Percentiles rank a stretch among this genome's conserved stretches.
Conservation (phyloP, 2,888 invertebrate species). For the Heliconius ethilla region DNA sequence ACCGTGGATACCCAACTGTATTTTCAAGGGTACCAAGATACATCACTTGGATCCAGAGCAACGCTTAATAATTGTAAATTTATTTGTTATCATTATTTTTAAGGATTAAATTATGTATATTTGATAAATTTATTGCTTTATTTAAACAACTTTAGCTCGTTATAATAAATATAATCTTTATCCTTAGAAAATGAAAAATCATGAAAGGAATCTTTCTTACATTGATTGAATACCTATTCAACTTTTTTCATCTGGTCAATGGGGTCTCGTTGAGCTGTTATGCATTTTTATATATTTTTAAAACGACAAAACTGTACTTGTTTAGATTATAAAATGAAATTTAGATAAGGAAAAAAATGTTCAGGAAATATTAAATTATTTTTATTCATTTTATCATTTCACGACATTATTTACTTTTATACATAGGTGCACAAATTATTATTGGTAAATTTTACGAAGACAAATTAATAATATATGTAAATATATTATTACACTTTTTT, state of each 20-base stretch:
- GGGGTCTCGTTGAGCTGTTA: too few species aligned
- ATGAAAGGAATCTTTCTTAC: too few species aligned
- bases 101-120: background rate
- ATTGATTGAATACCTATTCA: too few species aligned
- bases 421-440: background rate
- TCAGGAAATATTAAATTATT: background rate
- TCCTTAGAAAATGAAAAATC: too few species aligned
- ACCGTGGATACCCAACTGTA: slow-evolving; percentile 44
- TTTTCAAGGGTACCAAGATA: slow-evolving; percentile 45
- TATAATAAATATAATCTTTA: background rate
- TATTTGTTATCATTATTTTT: background rate
- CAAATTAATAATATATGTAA: background rate
- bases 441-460: background rate
- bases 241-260: too few species aligned
- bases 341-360: background rate
- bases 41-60: slow-evolving; percentile 45
- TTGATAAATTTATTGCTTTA: background rate
- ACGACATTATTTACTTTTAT: background rate
- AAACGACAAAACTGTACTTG: too few species aligned
- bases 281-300: too few species aligned
- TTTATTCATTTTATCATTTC: background rate
- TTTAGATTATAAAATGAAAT: background rate
- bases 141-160: background rate
- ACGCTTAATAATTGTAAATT: slow-evolving; percentile 37
- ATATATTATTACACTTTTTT: background rate